Conservation (phyloP, 1,140 invertebrate species). For the Drosophila paulistorum region DNA sequence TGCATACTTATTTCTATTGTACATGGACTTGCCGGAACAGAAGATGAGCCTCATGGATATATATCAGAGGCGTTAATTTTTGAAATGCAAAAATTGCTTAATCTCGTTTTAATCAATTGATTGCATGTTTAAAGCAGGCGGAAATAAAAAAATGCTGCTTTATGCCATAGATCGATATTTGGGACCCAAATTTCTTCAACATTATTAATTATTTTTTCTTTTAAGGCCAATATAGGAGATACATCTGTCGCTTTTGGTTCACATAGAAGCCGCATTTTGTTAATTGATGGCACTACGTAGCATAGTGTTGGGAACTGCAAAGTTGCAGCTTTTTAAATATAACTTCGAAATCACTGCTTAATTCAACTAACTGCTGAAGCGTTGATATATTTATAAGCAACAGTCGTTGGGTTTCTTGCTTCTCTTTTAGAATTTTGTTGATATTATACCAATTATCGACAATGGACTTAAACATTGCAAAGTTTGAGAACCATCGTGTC, state of each 20-base stretch:
- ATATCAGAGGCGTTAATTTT: constrained; percentile 21
- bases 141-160: constrained; percentile 34
- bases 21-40: constrained; percentile 11
- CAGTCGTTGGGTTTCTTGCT: constrained; percentile 26
- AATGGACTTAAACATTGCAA: constrained; percentile 22
- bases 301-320: constrained; percentile 28
- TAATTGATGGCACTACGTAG: constrained; percentile 26
- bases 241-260: constrained; percentile 2
- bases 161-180: constrained; percentile 35
- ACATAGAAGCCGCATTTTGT: constrained; percentile 15
- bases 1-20: too few species aligned
- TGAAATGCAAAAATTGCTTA: constrained; percentile 20
- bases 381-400: constrained; percentile 28
- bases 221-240: constrained; percentile 17
- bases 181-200: constrained; percentile 21
- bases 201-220: constrained; percentile 26
- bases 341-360: constrained; percentile 23
- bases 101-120: constrained; percentile 3
- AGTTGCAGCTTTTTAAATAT: constrained; percentile 32
- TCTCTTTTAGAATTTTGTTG: constrained; percentile 24
- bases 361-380: constrained; percentile 14
- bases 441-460: constrained; percentile 38
- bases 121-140: constrained; percentile 31
- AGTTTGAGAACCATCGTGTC: constrained; percentile 26
- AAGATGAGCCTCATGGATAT: constrained; percentile 8